Evolutionary conservation across 2,113 vertebrate genomes (phyloP).

Genomic region (Sprattus sprattus): DNA sequence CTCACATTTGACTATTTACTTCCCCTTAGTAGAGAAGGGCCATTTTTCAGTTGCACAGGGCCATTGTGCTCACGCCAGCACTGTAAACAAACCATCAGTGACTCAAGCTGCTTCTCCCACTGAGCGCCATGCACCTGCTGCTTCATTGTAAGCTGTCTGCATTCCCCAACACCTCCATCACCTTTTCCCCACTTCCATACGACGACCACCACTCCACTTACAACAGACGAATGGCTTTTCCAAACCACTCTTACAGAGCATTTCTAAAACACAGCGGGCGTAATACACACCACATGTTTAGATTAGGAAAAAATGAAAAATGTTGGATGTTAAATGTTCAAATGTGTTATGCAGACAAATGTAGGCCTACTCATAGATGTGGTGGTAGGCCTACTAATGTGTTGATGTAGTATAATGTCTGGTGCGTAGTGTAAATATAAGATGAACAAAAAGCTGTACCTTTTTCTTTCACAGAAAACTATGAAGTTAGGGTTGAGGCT

Average conservation of each 20-base stretch:
- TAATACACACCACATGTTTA: not conserved
- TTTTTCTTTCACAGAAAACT: not conserved
- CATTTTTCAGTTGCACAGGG: not conserved
- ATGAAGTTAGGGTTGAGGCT: not conserved
- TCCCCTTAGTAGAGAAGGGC: not conserved
- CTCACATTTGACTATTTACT: not conserved
- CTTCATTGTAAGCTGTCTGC: slow-evolving; percentile 15
- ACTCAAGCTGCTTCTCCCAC: not conserved
- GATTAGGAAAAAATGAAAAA: not conserved
- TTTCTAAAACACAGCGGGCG: not conserved
- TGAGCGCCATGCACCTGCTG: slow-evolving; percentile 4
- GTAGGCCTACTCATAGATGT: not conserved
- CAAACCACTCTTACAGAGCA: not conserved
- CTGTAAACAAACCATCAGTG: slow-evolving; percentile 2
- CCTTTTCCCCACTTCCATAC: not conserved
- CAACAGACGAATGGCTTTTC: not conserved
- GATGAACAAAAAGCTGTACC: not conserved
- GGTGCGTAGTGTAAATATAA: too few species aligned
- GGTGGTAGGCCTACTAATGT: too few species aligned
- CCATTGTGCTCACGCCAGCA: not conserved
- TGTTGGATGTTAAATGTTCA: not conserved
- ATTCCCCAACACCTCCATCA: slow-evolving; percentile 19
- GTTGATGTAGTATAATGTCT: not conserved
- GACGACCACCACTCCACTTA: not conserved
- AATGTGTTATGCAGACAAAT: not conserved